Evolutionary conservation across 1,140 invertebrate species (phyloP).

Genomic region (Campoletis sonorensis): DNA sequence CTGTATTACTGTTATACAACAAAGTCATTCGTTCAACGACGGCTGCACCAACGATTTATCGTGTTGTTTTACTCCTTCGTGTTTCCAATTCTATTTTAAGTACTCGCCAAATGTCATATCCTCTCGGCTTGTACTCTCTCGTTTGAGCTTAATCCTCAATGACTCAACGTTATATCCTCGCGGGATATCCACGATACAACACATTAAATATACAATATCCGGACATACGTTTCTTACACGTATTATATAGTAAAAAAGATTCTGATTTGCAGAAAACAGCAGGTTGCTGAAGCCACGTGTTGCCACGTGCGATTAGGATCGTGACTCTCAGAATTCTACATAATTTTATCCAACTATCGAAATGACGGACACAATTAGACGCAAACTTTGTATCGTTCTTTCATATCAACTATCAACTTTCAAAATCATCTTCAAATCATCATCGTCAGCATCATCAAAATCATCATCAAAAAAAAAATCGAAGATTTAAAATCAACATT

Average conservation of each 20-base stretch:
- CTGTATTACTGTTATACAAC: conserved; percentile 4
- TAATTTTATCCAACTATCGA: not conserved
- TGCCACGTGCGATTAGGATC: conserved; percentile 22
- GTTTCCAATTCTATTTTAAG: conserved; percentile 7
- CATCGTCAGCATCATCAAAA: too few relatives aligned
- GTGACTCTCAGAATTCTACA: conserved; percentile 30
- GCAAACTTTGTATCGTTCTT: not conserved
- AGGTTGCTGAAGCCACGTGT: conserved; percentile 22
- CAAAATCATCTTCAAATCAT: too few relatives aligned
- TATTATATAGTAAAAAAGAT: not conserved
- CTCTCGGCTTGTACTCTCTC: not conserved
- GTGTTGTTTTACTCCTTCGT: not conserved
- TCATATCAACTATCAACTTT: too few relatives aligned
- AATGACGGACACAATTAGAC: not conserved
- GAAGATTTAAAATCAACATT: too few relatives aligned
- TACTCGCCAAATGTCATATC: conserved; percentile 30
- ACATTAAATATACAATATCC: conserved; percentile 11
- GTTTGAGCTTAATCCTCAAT: not conserved
- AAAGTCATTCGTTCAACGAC: conserved; percentile 4
- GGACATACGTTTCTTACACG: conserved; percentile 20
- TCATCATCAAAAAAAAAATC: too few relatives aligned
- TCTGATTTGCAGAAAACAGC: conserved; percentile 22
- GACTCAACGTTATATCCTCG: conserved; percentile 22
- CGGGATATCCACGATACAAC: not conserved
- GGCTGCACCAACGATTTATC: conserved; percentile 16